Conservation (phyloP, 1,140 invertebrate species). For the Drosophila subobscura region DNA sequence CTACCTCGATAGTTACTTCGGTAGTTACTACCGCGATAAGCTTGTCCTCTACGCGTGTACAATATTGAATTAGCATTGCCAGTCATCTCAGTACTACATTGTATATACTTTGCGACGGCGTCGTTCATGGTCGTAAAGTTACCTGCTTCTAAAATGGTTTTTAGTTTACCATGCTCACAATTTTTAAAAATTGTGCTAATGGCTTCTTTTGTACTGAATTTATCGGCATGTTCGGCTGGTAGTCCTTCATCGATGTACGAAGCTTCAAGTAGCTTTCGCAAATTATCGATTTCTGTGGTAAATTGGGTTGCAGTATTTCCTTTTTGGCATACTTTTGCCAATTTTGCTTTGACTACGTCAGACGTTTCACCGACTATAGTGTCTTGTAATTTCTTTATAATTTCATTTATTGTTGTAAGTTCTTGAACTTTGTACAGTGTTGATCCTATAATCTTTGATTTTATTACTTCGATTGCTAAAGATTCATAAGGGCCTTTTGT, state of each 20-base stretch:
- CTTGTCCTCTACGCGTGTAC: too few species aligned
- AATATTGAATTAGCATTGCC: neutral
- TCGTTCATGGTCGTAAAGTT: conserved; percentile 1
- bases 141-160: neutral
- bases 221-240: too few species aligned
- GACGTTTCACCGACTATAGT: too few species aligned
- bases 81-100: conserved; percentile 2
- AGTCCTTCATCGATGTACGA: too few species aligned
- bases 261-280: too few species aligned
- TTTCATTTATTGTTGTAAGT: neutral
- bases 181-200: neutral
- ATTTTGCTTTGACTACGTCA: too few species aligned
- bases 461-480: conserved; percentile 1
- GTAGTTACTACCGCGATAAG: neutral
- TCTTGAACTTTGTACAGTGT: conserved; percentile 10
- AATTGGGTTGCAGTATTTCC: too few species aligned
- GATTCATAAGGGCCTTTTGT: neutral
- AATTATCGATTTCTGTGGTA: too few species aligned
- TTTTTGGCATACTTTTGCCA: too few species aligned
- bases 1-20: neutral
- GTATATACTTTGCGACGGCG: neutral
- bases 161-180: neutral
- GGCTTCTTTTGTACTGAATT: too few species aligned
- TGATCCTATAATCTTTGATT: neutral
- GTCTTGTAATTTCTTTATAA: neutral